Percentiles rank a stretch among this genome's conserved stretches.
Conservation (phyloP, 2,888 invertebrate genomes). For the Andrena dorsata region DNA sequence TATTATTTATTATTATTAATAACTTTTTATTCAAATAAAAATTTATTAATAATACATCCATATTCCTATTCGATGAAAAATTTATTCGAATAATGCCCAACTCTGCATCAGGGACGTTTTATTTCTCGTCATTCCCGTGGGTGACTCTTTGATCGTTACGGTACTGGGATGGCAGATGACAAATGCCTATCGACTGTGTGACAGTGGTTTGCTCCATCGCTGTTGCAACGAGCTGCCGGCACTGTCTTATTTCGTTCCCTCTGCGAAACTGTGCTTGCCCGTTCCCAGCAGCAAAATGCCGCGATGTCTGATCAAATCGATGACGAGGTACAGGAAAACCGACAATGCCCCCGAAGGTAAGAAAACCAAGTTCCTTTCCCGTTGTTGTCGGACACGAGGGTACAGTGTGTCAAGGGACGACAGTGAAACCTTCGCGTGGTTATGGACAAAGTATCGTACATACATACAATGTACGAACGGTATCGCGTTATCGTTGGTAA, state of each 20-base stretch:
- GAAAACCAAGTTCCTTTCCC: background rate
- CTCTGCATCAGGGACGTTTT: background rate
- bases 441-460: constrained; percentile 40
- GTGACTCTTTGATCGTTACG: constrained; percentile 32
- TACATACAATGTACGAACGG: constrained; percentile 5
- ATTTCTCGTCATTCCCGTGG: constrained; percentile 2
- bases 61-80: too few species aligned
- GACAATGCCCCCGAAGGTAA: constrained; percentile 70
- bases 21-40: background rate
- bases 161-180: constrained; percentile 51
- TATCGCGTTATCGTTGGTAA: constrained; percentile 40
- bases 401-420: constrained; percentile 30
- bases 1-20: background rate
- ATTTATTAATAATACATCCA: too few species aligned
- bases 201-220: constrained; percentile 59
- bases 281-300: constrained; percentile 73
- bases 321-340: constrained; percentile 75
- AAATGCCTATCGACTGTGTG: constrained; percentile 55
- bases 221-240: constrained; percentile 22
- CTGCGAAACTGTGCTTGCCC: constrained; percentile 7
- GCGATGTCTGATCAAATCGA: constrained; percentile 80
- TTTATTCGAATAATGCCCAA: too few species aligned
- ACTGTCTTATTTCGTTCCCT: constrained; percentile 24
- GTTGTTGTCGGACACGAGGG: constrained; percentile 12
- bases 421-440: constrained; percentile 43